Conservation (phyloP, 1,140 invertebrate genomes). For the Bactericera cockerelli region DNA sequence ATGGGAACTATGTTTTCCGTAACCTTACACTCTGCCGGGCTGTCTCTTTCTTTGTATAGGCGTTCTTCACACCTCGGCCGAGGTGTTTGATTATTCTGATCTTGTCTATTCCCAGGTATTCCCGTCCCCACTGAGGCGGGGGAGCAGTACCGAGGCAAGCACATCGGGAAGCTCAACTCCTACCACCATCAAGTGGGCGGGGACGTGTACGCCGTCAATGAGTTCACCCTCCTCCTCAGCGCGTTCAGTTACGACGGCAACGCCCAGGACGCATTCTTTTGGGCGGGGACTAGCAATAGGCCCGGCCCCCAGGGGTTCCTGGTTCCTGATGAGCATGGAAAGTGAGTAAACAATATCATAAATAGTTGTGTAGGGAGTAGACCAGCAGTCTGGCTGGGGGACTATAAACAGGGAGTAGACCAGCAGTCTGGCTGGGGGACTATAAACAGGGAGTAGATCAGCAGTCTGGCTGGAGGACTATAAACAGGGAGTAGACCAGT, state of each 20-base stretch:
- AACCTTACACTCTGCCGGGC: no score
- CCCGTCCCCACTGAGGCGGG: slow-evolving; percentile 25
- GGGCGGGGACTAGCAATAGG: slow-evolving; percentile 70
- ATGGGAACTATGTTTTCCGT: no score
- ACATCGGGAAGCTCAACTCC: slow-evolving; percentile 70
- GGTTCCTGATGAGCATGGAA: slow-evolving; percentile 71
- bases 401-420: no score
- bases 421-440: no score
- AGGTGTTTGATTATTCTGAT: no score
- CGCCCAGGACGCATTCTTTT: slow-evolving; percentile 80
- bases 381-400: no score
- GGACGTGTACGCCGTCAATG: slow-evolving; percentile 78
- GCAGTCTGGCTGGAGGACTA: no score
- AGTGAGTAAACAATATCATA: slow-evolving; percentile 43
- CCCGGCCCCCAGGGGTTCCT: slow-evolving; percentile 83
- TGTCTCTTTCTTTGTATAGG: no score
- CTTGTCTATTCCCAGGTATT: background rate
- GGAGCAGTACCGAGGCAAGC: slow-evolving; percentile 58
- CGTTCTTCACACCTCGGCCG: no score
- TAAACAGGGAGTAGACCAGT: no score
- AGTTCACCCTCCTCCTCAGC: slow-evolving; percentile 63
- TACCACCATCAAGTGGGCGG: slow-evolving; percentile 83
- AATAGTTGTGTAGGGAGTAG: no score
- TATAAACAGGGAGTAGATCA: no score
- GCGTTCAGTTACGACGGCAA: slow-evolving; percentile 84